Conservation (phyloP, 2,113 vertebrate genomes). For the Nothocercus nigrocapillus region DNA sequence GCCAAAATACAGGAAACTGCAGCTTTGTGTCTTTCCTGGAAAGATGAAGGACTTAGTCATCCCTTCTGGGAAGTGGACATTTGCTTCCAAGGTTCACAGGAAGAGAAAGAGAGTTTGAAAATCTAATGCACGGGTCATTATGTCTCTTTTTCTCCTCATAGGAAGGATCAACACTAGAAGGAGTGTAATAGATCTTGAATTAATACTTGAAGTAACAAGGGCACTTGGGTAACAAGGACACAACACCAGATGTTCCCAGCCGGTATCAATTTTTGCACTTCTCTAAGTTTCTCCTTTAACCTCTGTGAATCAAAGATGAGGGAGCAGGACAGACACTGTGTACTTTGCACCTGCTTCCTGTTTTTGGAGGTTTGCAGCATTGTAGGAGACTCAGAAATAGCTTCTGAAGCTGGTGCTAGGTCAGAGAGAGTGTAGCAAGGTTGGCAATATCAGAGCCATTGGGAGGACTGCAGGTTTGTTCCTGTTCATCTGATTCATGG, state of each 20-base stretch:
- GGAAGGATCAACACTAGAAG: background rate
- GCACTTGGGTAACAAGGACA: background rate
- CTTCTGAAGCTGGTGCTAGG: background rate
- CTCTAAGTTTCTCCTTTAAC: background rate
- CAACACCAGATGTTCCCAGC: background rate
- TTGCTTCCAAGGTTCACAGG: background rate
- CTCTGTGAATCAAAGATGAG: background rate
- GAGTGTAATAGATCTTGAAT: background rate
- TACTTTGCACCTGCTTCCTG: background rate
- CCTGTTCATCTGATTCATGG: background rate
- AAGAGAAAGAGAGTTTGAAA: background rate
- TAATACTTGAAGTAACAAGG: background rate
- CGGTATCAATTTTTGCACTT: background rate
- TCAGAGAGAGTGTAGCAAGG: background rate
- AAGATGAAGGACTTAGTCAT: slow-evolving; percentile 1
- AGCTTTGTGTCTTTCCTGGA: background rate
- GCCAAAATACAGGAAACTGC: background rate
- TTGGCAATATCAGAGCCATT: background rate
- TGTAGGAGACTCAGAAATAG: background rate
- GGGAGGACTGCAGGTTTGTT: background rate
- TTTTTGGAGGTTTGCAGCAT: background rate
- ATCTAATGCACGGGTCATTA: background rate
- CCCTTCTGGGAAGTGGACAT: background rate
- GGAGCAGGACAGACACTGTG: background rate
- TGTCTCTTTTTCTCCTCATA: background rate